A percentile compares a stretch with the other conserved stretches of the same genome.
Evolutionary conservation across 2,888 invertebrate genomes (phyloP).

Genomic region (Tanypteryx hageni): DNA sequence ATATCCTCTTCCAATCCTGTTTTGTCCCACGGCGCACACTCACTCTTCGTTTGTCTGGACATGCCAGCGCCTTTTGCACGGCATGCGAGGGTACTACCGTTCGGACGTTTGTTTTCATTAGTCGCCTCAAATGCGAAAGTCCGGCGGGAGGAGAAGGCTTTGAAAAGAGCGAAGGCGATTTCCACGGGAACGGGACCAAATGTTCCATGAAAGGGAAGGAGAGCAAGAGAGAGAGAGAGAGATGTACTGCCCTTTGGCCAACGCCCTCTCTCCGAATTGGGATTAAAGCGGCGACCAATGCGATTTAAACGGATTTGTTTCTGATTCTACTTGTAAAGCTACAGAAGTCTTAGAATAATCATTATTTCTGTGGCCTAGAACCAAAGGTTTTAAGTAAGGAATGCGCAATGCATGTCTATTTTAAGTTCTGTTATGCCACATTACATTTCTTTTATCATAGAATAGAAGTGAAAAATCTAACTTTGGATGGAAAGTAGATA

Average conservation of each 20-base stretch:
- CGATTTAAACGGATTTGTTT: neutral
- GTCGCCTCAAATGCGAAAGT: neutral
- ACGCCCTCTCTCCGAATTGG: neutral
- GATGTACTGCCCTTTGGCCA: neutral
- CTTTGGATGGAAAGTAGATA: no score
- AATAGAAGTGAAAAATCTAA: no score
- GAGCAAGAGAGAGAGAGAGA: neutral
- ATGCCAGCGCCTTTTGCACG: neutral
- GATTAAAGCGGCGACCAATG: neutral
- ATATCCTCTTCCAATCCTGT: neutral
- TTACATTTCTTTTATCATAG: no score
- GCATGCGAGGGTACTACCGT: neutral
- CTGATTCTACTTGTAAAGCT: no score
- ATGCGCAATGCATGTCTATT: no score
- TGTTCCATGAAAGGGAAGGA: neutral
- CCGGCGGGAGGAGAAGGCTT: neutral
- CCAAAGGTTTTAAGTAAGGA: no score
- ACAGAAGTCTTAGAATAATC: no score
- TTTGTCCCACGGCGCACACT: neutral
- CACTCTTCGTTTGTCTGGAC: neutral
- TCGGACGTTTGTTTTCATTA: conserved; percentile 12
- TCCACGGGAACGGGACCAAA: neutral
- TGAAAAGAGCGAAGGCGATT: neutral
- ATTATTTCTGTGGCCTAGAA: no score
- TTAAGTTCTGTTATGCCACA: no score